Base-by-base conservation (phyloP, 1,140 invertebrate species). In the Periplaneta americana region DNA sequence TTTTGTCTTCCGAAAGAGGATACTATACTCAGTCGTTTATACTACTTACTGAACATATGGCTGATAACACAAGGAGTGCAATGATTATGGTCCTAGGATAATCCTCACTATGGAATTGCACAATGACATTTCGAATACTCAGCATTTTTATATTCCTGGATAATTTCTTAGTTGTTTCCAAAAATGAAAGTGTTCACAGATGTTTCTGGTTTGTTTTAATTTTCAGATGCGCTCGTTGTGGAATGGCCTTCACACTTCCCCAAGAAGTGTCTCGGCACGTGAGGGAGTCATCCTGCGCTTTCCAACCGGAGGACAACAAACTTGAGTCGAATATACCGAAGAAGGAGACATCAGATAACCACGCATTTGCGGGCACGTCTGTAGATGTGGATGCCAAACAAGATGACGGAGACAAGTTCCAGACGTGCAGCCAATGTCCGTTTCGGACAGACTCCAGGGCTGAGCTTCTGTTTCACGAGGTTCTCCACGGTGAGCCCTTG, bases 211-310 rank as follows among this genome's bases (percentile, higher is more conserved):
- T n/a, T n/a, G n/a, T n/a, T n/a, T 78, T 78, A 78, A 83, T 80
- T 86, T 90, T 83, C 85, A 92, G 92, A 35, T 96, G 94, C 85
- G 88, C 91, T 0, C 90, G 89, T 80, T 96, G 95, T 84, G 94
- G 93, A 0, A 86, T 87, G 84, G 87, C 89, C 18, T 96, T 96
- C 84, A 90, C 91, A 1, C 87, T 95, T 0, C 90, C 93, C 1
- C 94, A 96, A 88, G 94, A 95, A 84, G 88, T 95, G 11, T 92
- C 93, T 0, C 90, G 90, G 22, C 95, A 96, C 85, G 90, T 94
- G 0, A 86, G 86, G 78, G 85, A 87, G 15, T 85, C 85, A 22
- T 84, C 84, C 33, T 88, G 84, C 83, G 84, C 80, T 32, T 66
- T 8, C 66, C 11, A 13, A 28, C 5, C 17, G 10, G 75, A 76